Evolutionary conservation across 2,797 vertebrate species (phyloP), one percentile per base, ranked within the genome.

Genomic region (Todus mexicanus): DNA sequence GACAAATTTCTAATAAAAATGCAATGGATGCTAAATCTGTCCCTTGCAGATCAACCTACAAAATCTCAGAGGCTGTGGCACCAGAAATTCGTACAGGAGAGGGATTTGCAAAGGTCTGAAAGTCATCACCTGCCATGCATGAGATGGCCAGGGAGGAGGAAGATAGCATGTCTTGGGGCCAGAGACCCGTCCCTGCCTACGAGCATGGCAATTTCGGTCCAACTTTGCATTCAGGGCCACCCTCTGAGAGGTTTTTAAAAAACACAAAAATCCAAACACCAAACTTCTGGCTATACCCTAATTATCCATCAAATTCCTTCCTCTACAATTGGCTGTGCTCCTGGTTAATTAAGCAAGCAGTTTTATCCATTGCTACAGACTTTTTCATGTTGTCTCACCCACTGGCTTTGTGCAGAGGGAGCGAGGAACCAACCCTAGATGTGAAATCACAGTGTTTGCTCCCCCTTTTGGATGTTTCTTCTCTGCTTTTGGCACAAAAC

Each of bases 1-100:
- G 71, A 76, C 68, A 89, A 50, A 63, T 66, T 76, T 48, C 57
- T 83, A 82, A 71, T 73, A 92, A 89, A 95, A 92, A 89, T 80
- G 33, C 78, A 74, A 26, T 13, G 26, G 26, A 38, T 76, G 10
- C 42, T 93, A 76, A 84, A 87, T 84, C 29, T 57, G 64, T 71
- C 68, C 37, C 86, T 72, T 75, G 69, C 13, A 90, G 45, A 79
- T 74, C 25, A 89, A 89, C 53, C 64, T 51, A 61, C 42, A 88
- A 72, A 86, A 79, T 80, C 31, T 25, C 27, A 37, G 43, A 61
- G 22, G 40, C 13, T 76, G 29, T 66, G 35, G 17, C 59, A 78
- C n/a, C 21, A 88, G 47, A 26, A 83, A 63, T 85, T 76, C 25
- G 37, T 43, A 33, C 0, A 3, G 47, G 29, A 69, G 31, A 38